A percentile compares a stretch with the other conserved stretches of the same genome.
Evolutionary conservation across 1,140 invertebrate species (phyloP).

Genomic region (Monochamus saltuarius): DNA sequence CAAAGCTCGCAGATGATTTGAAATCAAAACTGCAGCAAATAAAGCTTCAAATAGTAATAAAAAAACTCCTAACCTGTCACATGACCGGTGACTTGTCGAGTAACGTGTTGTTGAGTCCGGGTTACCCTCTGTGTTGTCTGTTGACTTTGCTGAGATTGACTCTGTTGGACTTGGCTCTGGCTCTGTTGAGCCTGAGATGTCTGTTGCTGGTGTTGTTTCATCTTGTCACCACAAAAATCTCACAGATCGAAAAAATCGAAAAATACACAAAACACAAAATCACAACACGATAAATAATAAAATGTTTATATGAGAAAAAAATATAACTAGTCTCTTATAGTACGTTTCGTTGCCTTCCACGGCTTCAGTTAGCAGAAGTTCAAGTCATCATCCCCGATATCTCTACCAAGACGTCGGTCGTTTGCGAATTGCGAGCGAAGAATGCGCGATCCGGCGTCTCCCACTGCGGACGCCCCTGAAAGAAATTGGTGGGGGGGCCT

Average conservation of each 20-base stretch:
- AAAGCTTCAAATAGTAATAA: slow-evolving; percentile 1
- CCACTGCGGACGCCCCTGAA: slow-evolving; percentile 48
- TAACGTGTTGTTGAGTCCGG: slow-evolving; percentile 73
- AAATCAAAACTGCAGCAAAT: too few species aligned
- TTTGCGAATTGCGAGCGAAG: slow-evolving; percentile 79
- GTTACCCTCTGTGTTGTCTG: slow-evolving; percentile 66
- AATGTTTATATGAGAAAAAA: slow-evolving; percentile 28
- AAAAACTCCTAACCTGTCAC: slow-evolving; percentile 68
- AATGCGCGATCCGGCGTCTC: slow-evolving; percentile 57
- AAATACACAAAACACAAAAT: slow-evolving; percentile 44
- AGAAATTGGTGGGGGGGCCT: slow-evolving; percentile 42
- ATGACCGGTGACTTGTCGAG: slow-evolving; percentile 73
- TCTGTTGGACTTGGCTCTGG: slow-evolving; percentile 54
- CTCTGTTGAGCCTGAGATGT: slow-evolving; percentile 41
- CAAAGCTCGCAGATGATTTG: too few species aligned
- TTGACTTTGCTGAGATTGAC: slow-evolving; percentile 57
- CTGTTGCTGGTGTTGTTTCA: slow-evolving; percentile 53
- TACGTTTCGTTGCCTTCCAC: slow-evolving; percentile 54
- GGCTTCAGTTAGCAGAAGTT: slow-evolving; percentile 72
- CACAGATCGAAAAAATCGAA: slow-evolving; percentile 42
- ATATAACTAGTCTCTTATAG: slow-evolving; percentile 29
- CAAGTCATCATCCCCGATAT: slow-evolving; percentile 82
- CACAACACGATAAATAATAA: slow-evolving; percentile 27
- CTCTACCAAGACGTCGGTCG: slow-evolving; percentile 82
- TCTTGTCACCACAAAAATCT: slow-evolving; percentile 49